Percentiles rank a stretch among this genome's conserved stretches.
Evolutionary conservation across 30 jellyfish, hydroid and myxozoan species (phyloP).

Genomic region (Nemopilema nomurai): DNA sequence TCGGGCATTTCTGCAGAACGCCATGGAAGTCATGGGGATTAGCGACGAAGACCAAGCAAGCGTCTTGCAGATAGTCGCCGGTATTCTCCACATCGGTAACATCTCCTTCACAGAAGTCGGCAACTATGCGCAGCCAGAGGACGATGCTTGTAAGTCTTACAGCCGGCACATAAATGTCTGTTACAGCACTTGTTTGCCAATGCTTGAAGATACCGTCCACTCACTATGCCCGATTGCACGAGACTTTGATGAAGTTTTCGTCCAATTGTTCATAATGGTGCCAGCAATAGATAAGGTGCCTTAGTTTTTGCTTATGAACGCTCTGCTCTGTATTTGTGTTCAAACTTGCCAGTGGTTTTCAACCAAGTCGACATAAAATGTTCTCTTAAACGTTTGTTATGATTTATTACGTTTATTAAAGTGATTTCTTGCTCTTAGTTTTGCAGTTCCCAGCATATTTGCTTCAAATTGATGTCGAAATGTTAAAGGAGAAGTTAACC

Average conservation of each 20-base stretch:
- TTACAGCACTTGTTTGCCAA: neutral
- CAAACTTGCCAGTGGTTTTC: too few relatives aligned
- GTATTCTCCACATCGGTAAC: conserved; percentile 96
- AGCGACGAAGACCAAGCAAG: conserved; percentile 83
- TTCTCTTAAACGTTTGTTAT: too few relatives aligned
- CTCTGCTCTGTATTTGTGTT: too few relatives aligned
- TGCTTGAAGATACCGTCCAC: too few relatives aligned
- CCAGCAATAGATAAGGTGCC: too few relatives aligned
- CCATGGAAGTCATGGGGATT: conserved; percentile 95
- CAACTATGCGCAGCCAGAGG: conserved; percentile 96
- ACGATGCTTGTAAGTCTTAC: conserved; percentile 96
- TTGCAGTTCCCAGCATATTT: conserved; percentile 92
- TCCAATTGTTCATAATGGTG: too few relatives aligned
- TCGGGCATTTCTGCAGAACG: conserved; percentile 62
- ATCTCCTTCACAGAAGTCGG: conserved; percentile 89
- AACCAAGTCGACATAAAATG: too few relatives aligned
- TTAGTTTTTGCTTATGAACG: too few relatives aligned
- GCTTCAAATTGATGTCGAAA: conserved; percentile 65
- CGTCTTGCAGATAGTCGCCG: conserved; percentile 88
- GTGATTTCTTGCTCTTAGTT: conserved; percentile 61
- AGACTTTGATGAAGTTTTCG: too few relatives aligned
- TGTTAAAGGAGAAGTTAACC: conserved; percentile 81
- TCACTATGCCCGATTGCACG: too few relatives aligned
- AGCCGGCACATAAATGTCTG: too few relatives aligned
- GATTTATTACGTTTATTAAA: neutral